phyloP scores from a whole-genome alignment of 1,140 invertebrate species.

The Batillaria attramentaria region DNA sequence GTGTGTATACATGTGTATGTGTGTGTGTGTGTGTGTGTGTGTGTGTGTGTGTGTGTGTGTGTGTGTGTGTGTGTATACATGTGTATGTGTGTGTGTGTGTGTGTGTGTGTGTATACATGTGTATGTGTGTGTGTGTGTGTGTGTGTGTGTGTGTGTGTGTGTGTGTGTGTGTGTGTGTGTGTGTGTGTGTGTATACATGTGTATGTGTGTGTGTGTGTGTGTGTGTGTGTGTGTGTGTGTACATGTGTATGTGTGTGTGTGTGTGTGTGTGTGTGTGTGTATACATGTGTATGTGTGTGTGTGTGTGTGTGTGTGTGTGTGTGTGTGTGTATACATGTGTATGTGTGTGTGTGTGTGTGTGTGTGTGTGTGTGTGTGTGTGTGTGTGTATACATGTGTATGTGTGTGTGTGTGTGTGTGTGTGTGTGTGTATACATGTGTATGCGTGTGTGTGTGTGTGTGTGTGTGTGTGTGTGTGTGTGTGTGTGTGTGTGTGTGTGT shows the following conservation, averaged over 20 bases:
- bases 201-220: not conserved
- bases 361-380: not conserved
- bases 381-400: not conserved
- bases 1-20: slow-evolving; percentile 9
- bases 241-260: not conserved
- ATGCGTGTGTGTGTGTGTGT: slow-evolving; percentile 12
- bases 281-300: not conserved
- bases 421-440: slow-evolving; percentile 14
- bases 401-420: slow-evolving; percentile 22
- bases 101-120: not conserved
- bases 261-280: not conserved
- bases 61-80: slow-evolving; percentile 9
- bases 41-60: slow-evolving; percentile 18
- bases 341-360: slow-evolving; percentile 3
- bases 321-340: slow-evolving; percentile 5
- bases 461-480: not conserved
- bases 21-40: slow-evolving; percentile 13
- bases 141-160: not conserved
- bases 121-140: not conserved
- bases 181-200: not conserved
- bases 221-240: not conserved
- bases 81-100: not conserved
- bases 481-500: slow-evolving; percentile 2
- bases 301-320: not conserved
- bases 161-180: slow-evolving; percentile 7